These are phyloP conservation scores for Xenotilapia leptura DNA, from an alignment of 2,113 vertebrate species.

Conservation along the genomic window DNA sequence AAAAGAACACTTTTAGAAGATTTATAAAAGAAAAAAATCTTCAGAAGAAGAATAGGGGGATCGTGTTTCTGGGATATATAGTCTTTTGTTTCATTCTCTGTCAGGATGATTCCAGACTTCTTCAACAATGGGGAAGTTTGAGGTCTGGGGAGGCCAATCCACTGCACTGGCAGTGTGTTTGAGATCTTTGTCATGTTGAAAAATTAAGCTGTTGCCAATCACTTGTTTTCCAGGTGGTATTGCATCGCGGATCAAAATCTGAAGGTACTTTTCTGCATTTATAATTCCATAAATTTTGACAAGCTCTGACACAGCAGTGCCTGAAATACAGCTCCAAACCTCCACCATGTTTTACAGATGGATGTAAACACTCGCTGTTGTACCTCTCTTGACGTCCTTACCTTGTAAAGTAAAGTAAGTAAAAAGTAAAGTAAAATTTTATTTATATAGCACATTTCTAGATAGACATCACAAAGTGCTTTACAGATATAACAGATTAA, in stretches of 20 bases:
- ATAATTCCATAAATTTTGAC: background rate
- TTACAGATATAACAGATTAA: no score
- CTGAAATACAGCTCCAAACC: background rate
- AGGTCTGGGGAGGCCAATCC: background rate
- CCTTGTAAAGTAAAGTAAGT: no score
- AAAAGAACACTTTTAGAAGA: background rate
- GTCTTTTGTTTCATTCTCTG: background rate
- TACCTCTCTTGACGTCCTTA: background rate
- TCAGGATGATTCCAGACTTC: background rate
- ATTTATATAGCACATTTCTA: no score
- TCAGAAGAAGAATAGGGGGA: background rate
- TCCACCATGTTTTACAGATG: background rate
- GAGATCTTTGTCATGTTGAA: background rate
- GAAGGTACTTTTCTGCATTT: background rate
- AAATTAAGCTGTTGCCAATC: background rate
- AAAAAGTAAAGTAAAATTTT: no score
- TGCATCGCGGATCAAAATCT: background rate
- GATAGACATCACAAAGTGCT: no score
- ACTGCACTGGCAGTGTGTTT: background rate
- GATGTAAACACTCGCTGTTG: background rate
- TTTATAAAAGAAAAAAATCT: background rate
- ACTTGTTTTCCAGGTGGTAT: background rate
- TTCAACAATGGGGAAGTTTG: background rate
- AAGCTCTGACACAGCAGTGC: background rate
- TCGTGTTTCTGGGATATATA: background rate